Conservation (phyloP, 2,113 vertebrate genomes). For the Cyanoliseus patagonus region DNA sequence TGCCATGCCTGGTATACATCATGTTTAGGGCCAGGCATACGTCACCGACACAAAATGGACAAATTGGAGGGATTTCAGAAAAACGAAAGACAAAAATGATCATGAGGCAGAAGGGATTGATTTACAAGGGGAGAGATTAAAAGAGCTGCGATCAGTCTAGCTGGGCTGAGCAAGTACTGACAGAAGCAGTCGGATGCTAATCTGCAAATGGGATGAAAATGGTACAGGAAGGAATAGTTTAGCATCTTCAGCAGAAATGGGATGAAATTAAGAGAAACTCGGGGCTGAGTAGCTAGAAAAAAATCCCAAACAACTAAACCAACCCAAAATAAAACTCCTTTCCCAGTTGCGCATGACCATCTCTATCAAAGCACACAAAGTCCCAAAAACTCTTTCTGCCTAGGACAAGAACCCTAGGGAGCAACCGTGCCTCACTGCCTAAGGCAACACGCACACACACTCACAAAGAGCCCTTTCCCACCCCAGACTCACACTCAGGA, state of each 20-base stretch:
- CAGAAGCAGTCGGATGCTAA: constrained; percentile 24
- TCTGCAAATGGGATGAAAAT: constrained; percentile 52
- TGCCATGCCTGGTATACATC: constrained; percentile 66
- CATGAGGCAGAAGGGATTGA: constrained; percentile 33
- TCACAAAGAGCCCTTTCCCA: background rate
- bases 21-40: constrained; percentile 64
- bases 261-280: background rate
- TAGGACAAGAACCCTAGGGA: background rate
- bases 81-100: constrained; percentile 49
- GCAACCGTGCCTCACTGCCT: accelerated
- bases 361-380: background rate
- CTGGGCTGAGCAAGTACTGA: constrained; percentile 17
- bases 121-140: constrained; percentile 52
- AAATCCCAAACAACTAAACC: background rate
- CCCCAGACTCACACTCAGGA: background rate
- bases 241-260: background rate
- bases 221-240: background rate
- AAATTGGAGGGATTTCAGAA: constrained; percentile 66
- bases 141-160: background rate
- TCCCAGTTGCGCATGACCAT: background rate
- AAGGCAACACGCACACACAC: too few relatives aligned
- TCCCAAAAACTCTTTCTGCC: background rate
- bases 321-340: background rate
- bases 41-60: constrained; percentile 51
- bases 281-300: background rate